phyloP scores from a whole-genome alignment of 2,113 vertebrate genomes.

The Ifrita kowaldi region DNA sequence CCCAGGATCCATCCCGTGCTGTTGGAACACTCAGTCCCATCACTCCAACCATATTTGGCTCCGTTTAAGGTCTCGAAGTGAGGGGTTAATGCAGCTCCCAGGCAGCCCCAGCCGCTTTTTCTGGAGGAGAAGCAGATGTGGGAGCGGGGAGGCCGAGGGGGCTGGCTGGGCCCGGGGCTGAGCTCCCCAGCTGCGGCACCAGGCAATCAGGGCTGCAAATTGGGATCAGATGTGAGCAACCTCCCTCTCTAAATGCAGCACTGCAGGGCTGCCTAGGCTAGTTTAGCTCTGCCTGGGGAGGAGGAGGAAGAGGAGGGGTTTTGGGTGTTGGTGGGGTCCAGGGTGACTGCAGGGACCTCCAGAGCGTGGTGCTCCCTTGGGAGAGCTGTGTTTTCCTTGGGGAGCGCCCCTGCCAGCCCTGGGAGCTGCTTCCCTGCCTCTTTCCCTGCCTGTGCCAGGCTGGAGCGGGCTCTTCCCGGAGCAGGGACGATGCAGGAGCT shows the following conservation, averaged over 20 bases:
- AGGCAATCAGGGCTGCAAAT: slow-evolving; percentile 25
- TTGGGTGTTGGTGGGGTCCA: fast-evolving
- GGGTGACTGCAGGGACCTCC: background rate
- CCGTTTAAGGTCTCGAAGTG: fast-evolving
- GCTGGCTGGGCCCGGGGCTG: background rate
- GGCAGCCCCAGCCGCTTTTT: background rate
- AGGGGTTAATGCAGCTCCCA: background rate
- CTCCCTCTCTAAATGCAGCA: background rate
- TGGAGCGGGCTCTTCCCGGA: fast-evolving
- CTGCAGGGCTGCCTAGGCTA: fast-evolving
- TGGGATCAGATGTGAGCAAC: slow-evolving; percentile 36
- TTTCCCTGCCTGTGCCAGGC: background rate
- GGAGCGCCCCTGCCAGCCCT: background rate
- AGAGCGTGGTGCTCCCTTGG: fast-evolving
- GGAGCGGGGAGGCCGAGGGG: background rate
- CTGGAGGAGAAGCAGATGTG: slow-evolving; percentile 1
- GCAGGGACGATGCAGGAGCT: slow-evolving; percentile 44
- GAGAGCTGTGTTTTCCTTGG: background rate
- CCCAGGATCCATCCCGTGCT: background rate
- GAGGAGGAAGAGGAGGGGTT: background rate
- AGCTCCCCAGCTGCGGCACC: background rate
- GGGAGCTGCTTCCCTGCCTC: background rate
- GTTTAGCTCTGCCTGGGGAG: background rate
- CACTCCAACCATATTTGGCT: fast-evolving
- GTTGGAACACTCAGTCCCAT: fast-evolving